Percentiles rank a stretch among this genome's conserved stretches.
Conservation (phyloP, 2,113 vertebrate genomes). For the Strix uralensis region DNA sequence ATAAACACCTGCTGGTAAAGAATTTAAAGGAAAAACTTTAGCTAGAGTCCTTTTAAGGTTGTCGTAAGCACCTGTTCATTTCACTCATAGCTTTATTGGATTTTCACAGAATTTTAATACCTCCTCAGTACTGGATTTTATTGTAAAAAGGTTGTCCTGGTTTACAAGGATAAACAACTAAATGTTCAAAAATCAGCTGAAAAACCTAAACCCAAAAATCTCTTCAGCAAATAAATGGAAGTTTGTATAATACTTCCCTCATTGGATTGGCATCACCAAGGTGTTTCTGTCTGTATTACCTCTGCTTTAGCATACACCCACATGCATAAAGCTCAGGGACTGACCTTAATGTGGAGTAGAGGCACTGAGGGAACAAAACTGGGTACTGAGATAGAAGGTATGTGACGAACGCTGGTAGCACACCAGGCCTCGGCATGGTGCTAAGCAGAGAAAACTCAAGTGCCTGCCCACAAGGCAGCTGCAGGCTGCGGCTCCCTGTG, state of each 20-base stretch:
- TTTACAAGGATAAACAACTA: background rate
- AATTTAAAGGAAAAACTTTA: background rate
- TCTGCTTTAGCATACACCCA: background rate
- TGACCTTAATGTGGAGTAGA: background rate
- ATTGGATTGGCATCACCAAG: background rate
- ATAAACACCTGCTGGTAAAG: constrained; percentile 18
- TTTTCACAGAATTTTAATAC: background rate
- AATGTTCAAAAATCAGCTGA: background rate
- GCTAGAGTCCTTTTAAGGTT: background rate
- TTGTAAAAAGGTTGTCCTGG: background rate
- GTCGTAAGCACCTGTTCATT: background rate
- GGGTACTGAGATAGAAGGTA: background rate
- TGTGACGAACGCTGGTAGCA: rapidly evolving
- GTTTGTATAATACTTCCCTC: background rate
- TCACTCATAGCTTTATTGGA: background rate
- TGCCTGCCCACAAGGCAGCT: background rate
- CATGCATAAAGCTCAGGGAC: background rate
- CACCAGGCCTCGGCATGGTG: rapidly evolving
- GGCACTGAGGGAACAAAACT: background rate
- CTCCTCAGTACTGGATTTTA: background rate
- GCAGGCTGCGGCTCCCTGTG: background rate
- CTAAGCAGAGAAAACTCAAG: background rate
- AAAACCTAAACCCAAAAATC: background rate
- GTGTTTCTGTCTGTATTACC: background rate
- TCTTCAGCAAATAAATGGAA: background rate